Percentiles rank a stretch among this genome's conserved stretches.
These are phyloP conservation scores for Corythornis leucogaster DNA, from an alignment of 2,797 vertebrate genomes.

Conservation along the genomic window DNA sequence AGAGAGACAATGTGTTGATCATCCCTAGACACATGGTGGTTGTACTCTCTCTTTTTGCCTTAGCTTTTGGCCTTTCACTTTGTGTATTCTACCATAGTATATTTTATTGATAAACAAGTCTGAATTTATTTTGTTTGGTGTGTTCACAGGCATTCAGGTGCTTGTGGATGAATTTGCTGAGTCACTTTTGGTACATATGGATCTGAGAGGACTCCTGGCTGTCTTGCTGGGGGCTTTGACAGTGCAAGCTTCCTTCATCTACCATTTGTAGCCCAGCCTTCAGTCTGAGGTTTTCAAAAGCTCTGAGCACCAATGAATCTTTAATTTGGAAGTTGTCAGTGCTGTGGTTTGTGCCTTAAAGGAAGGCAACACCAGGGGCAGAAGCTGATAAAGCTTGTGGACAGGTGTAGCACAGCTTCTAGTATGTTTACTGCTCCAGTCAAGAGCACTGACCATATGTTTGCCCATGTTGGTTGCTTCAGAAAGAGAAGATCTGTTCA, in stretches of 20 bases:
- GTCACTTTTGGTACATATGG: background rate
- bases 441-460: background rate
- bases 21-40: background rate
- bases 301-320: background rate
- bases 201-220: background rate
- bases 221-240: background rate
- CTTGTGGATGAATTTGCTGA: background rate
- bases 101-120: background rate
- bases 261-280: no score
- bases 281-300: rapidly evolving
- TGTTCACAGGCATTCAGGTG: background rate
- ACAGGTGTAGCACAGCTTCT: background rate
- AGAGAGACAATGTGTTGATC: background rate
- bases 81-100: background rate
- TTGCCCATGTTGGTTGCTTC: background rate
- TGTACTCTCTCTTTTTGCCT: background rate
- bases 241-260: no score
- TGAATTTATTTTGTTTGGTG: background rate
- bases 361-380: background rate
- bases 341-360: background rate
- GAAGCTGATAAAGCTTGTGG: background rate
- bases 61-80: background rate
- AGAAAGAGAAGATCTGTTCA: background rate
- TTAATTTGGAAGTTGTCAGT: background rate
- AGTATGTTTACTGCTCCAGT: background rate